Conservation (phyloP, 2,797 vertebrate genomes). For the Loriculus beryllinus region DNA sequence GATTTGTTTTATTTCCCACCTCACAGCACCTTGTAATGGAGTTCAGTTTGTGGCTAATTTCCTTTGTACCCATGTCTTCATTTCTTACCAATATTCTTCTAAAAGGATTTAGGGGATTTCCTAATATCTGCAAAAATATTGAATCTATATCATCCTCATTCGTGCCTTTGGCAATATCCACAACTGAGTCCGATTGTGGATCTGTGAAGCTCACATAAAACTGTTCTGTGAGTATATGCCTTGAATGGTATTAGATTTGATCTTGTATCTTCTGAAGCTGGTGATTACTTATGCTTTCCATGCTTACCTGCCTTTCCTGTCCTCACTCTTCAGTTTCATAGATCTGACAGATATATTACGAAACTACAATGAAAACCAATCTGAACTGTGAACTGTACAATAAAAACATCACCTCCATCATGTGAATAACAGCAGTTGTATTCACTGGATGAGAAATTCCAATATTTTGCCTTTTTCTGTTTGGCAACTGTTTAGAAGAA, state of each 20-base stretch:
- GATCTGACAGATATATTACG: neutral
- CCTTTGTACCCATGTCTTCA: neutral
- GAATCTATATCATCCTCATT: neutral
- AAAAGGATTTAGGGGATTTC: neutral
- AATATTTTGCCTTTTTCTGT: neutral
- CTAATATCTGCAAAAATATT: neutral
- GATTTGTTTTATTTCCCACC: neutral
- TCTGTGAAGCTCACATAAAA: neutral
- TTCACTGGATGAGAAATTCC: neutral
- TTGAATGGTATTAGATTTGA: neutral
- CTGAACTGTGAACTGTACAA: neutral
- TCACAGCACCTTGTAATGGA: neutral
- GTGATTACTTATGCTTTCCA: neutral
- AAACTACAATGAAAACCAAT: neutral
- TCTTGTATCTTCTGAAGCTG: neutral
- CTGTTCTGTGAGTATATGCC: neutral
- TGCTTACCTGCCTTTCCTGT: neutral
- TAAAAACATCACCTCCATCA: neutral
- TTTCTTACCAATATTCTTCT: neutral
- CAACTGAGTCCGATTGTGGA: neutral
- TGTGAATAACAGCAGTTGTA: neutral
- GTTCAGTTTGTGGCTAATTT: neutral
- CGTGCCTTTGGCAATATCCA: neutral
- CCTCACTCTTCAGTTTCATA: neutral
- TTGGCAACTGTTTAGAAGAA: conserved; percentile 17